Percentiles rank a stretch among this genome's conserved stretches.
Evolutionary conservation across 2,113 vertebrate species (phyloP).

Genomic region (Sigmodon hispidus): DNA sequence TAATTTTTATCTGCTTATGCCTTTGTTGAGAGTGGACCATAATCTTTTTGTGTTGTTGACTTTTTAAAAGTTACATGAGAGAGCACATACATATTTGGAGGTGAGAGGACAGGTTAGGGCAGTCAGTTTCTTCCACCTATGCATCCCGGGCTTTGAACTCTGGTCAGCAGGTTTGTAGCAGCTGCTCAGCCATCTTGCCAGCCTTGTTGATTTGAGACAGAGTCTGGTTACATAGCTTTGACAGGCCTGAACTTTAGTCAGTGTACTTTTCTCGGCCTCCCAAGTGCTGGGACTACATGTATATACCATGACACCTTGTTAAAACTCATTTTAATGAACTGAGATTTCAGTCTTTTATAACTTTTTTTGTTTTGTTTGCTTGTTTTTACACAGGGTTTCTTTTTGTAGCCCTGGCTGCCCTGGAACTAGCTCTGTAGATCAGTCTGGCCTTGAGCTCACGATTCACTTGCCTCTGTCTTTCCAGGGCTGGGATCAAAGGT

Average conservation of each 20-base stretch:
- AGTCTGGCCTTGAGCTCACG: background rate
- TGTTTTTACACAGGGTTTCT: background rate
- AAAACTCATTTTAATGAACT: background rate
- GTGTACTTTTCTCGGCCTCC: background rate
- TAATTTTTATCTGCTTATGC: background rate
- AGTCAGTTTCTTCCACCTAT: background rate
- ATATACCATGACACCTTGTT: background rate
- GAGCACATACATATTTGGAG: background rate
- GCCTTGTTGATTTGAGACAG: background rate
- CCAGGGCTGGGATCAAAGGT: background rate
- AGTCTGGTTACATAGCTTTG: background rate
- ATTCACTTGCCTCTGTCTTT: background rate
- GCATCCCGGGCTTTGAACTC: background rate
- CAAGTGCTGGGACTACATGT: background rate
- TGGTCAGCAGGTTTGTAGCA: background rate
- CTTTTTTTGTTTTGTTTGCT: background rate
- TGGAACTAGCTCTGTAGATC: background rate
- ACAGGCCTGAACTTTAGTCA: background rate
- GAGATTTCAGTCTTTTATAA: background rate
- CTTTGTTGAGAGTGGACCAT: constrained; percentile 41
- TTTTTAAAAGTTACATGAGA: background rate
- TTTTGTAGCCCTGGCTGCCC: background rate
- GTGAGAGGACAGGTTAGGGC: background rate
- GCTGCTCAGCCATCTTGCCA: background rate
- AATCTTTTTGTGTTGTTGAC: constrained; percentile 30